phyloP scores from a whole-genome alignment of 2,888 invertebrate genomes.

The Dasysyrphus tricinctus region DNA sequence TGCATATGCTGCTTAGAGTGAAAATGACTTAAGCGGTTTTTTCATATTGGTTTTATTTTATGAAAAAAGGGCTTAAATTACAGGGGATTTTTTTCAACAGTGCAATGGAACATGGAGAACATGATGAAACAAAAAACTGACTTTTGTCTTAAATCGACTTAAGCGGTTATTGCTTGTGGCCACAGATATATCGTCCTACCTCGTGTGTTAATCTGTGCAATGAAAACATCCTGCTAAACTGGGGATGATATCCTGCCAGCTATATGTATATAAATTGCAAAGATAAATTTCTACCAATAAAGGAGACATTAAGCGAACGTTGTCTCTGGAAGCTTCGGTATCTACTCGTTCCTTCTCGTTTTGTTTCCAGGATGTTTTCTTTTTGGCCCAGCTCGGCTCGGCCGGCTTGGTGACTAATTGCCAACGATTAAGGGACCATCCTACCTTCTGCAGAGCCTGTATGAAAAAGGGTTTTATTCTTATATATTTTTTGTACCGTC shows the following conservation, averaged over 20 bases:
- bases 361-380: constrained; percentile 56
- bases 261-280: constrained; percentile 73
- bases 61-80: too few relatives aligned
- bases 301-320: constrained; percentile 74
- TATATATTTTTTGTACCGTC: constrained; percentile 24
- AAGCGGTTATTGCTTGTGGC: too few relatives aligned
- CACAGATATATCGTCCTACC: constrained; percentile 47
- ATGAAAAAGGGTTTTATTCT: constrained; percentile 70
- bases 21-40: too few relatives aligned
- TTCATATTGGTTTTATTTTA: too few relatives aligned
- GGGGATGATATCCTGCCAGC: constrained; percentile 65
- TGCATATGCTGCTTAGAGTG: too few relatives aligned
- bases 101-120: too few relatives aligned
- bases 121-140: too few relatives aligned
- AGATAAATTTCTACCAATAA: constrained; percentile 75
- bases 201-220: constrained; percentile 71
- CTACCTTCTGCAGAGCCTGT: constrained; percentile 64
- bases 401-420: constrained; percentile 70
- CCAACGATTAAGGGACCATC: constrained; percentile 70
- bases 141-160: too few relatives aligned
- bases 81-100: too few relatives aligned
- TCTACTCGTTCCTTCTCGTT: constrained; percentile 39
- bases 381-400: constrained; percentile 31
- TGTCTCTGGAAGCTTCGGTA: constrained; percentile 61
- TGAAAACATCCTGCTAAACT: constrained; percentile 45